Percentiles rank a stretch among this genome's conserved stretches.
Conservation (phyloP, 2,113 vertebrate species). For the Cryptoleucopteryx plumbea region DNA sequence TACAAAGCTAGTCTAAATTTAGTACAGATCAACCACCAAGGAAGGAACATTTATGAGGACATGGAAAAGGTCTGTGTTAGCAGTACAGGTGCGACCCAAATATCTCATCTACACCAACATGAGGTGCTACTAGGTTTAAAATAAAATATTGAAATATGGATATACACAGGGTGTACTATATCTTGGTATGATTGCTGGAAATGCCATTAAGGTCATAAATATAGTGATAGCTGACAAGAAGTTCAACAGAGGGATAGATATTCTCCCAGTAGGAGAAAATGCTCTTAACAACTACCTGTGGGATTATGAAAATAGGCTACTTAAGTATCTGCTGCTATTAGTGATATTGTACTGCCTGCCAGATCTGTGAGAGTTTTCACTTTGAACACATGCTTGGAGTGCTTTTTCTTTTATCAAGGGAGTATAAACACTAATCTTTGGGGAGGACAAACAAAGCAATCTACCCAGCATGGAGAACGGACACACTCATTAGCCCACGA, state of each 20-base stretch:
- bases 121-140: not conserved
- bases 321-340: slow-evolving; percentile 54
- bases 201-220: slow-evolving; percentile 61
- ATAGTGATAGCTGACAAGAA: slow-evolving; percentile 34
- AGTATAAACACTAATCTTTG: not conserved
- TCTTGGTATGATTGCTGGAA: not conserved
- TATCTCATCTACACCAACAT: not conserved
- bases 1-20: slow-evolving; percentile 31
- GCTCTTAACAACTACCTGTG: slow-evolving; percentile 48
- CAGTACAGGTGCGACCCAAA: not conserved
- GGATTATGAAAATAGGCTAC: slow-evolving; percentile 57
- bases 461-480: not conserved
- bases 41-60: not conserved
- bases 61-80: not conserved
- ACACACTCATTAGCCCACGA: not conserved
- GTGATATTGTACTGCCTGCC: slow-evolving; percentile 9
- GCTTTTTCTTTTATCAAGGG: not conserved
- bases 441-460: not conserved
- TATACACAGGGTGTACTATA: not conserved
- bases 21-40: not conserved
- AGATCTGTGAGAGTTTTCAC: not conserved
- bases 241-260: slow-evolving; percentile 28
- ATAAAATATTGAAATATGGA: not conserved
- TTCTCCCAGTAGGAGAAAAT: slow-evolving; percentile 42
- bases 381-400: not conserved